phyloP scores from a whole-genome alignment of 2,888 invertebrate genomes.

The Embidobia sp. region DNA sequence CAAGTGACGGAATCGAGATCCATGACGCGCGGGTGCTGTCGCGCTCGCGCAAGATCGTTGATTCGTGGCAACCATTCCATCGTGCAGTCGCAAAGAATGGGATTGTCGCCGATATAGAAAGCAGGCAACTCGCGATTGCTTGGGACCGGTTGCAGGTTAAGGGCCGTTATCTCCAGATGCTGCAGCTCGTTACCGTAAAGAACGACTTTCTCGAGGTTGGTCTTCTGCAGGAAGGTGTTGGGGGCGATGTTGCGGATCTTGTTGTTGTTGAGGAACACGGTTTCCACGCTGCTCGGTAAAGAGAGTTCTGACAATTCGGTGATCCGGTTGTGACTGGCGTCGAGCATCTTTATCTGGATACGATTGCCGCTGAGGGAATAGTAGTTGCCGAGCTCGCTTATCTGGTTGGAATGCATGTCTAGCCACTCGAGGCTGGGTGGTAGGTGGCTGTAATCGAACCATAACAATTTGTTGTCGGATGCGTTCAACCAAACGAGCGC shows the following conservation, averaged over 20 bases:
- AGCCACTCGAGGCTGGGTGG: constrained; percentile 90
- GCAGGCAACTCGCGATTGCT: constrained; percentile 88
- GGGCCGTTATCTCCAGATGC: constrained; percentile 87
- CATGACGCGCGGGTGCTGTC: constrained; percentile 90
- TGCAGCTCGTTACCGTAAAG: constrained; percentile 88
- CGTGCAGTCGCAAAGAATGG: constrained; percentile 92
- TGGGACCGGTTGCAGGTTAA: constrained; percentile 86
- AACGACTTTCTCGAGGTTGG: constrained; percentile 88
- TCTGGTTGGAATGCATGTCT: constrained; percentile 91
- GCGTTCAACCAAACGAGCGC: constrained; percentile 91
- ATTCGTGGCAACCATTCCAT: constrained; percentile 93
- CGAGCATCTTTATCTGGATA: constrained; percentile 88
- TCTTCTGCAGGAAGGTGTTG: constrained; percentile 87
- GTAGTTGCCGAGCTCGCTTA: constrained; percentile 88
- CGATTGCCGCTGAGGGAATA: constrained; percentile 86
- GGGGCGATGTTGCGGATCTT: constrained; percentile 87
- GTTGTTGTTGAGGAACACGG: constrained; percentile 89
- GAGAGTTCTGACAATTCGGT: constrained; percentile 86
- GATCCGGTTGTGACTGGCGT: constrained; percentile 89
- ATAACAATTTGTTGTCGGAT: constrained; percentile 89
- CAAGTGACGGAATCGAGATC: constrained; percentile 91
- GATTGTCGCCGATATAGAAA: constrained; percentile 91
- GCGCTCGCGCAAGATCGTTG: constrained; percentile 87
- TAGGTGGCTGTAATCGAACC: constrained; percentile 91
- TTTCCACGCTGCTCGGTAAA: constrained; percentile 88